phyloP scores from a whole-genome alignment of 2,888 invertebrate genomes.

The Clunio marinus region DNA sequence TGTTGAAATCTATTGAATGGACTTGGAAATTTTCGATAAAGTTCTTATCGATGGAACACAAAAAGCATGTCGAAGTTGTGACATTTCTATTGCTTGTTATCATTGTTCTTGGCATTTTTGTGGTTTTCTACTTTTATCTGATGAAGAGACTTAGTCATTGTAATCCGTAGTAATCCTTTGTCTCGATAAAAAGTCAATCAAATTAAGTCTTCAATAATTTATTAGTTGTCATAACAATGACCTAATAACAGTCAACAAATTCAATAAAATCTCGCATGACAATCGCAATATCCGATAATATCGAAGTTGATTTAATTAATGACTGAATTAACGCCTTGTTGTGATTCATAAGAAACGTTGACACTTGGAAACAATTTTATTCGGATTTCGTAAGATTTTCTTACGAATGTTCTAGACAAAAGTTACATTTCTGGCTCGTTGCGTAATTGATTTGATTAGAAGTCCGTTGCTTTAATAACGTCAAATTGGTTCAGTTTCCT shows the following conservation, averaged over 20 bases:
- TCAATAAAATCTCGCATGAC: neutral
- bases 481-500: slow-evolving; percentile 80
- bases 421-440: neutral
- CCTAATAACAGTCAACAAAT: neutral
- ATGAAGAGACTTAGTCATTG: no score
- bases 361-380: neutral
- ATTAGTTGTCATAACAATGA: neutral
- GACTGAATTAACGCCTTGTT: no score
- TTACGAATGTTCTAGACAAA: neutral
- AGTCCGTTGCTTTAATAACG: slow-evolving; percentile 55
- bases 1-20: no score
- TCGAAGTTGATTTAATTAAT: neutral
- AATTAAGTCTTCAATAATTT: no score
- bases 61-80: no score
- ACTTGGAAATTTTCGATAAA: no score
- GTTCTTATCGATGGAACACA: no score
- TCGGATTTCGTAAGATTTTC: neutral
- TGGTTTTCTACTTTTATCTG: no score
- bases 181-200: no score
- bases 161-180: no score
- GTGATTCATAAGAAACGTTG: neutral
- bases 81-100: no score
- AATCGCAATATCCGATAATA: neutral
- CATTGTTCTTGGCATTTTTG: no score
- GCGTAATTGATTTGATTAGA: neutral